Conservation (phyloP, 2,888 invertebrate genomes). For the Opisthograptis luteolata region DNA sequence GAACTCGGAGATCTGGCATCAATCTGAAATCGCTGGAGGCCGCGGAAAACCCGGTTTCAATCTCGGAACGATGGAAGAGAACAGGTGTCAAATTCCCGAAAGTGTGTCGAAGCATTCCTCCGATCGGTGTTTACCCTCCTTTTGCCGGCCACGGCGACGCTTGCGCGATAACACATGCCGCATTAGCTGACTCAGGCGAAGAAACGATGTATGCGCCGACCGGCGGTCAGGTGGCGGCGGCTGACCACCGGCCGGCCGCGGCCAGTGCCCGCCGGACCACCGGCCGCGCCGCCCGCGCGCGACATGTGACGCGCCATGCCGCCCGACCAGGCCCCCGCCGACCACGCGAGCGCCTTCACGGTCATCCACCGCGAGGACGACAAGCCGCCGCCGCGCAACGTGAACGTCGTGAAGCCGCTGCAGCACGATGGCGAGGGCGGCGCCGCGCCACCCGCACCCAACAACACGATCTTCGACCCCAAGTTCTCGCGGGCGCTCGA, state of each 20-base stretch:
- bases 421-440: conserved; percentile 46
- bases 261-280: conserved; percentile 38
- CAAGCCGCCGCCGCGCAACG: conserved; percentile 46
- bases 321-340: conserved; percentile 2
- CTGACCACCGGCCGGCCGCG: conserved; percentile 46
- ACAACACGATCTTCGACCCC: conserved; percentile 63
- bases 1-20: too few species aligned
- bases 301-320: too few species aligned
- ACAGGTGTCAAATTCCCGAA: not conserved
- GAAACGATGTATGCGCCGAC: conserved; percentile 14
- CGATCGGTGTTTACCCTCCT: conserved; percentile 37
- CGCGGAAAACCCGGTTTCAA: too few species aligned
- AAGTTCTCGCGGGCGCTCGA: conserved; percentile 89
- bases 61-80: too few species aligned
- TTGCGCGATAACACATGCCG: conserved; percentile 56
- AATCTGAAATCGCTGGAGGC: too few species aligned
- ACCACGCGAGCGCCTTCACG: conserved; percentile 56
- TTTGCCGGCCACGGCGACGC: conserved; percentile 49
- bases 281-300: conserved; percentile 27
- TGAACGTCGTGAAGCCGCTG: conserved; percentile 67
- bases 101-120: not conserved
- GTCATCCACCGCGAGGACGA: conserved; percentile 51
- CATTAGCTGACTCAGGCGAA: conserved; percentile 28
- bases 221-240: conserved; percentile 25
- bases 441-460: conserved; percentile 24